phyloP scores from a whole-genome alignment of 35 echinoderm and acorn worm genomes.

The Ophiothrix spiculata region DNA sequence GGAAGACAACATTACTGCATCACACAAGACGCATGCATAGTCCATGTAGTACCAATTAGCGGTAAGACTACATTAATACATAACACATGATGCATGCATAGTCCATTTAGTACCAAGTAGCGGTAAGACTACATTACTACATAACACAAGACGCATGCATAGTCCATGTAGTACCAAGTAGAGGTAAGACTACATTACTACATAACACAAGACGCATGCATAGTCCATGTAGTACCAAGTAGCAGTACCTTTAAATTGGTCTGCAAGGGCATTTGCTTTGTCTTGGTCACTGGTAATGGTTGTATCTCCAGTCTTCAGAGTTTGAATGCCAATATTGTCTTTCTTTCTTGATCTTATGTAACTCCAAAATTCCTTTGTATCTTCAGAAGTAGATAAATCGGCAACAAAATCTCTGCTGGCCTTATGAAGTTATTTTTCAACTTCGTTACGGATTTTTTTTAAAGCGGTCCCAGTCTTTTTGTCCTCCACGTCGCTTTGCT shows the following conservation, averaged over 20 bases:
- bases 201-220: too few relatives aligned
- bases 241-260: constrained; percentile 22
- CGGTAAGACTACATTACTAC: too few relatives aligned
- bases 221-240: too few relatives aligned
- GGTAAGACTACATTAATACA: too few relatives aligned
- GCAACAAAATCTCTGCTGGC: constrained; percentile 2
- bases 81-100: too few relatives aligned
- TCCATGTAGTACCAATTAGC: too few relatives aligned
- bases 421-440: constrained; percentile 14
- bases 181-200: too few relatives aligned
- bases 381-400: neutral
- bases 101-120: too few relatives aligned
- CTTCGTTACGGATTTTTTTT: constrained; percentile 11
- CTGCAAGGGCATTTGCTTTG: constrained; percentile 4
- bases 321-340: neutral
- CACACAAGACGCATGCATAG: too few relatives aligned
- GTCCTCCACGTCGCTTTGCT: neutral
- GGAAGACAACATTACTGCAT: too few relatives aligned
- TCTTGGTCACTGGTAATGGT: neutral
- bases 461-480: constrained; percentile 8
- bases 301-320: neutral
- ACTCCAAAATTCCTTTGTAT: neutral
- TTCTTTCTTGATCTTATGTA: neutral
- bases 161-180: too few relatives aligned
- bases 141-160: too few relatives aligned